Evolutionary conservation across 2,797 vertebrate species (phyloP), one percentile per base, ranked within the genome.

Genomic region (Typhlichthys subterraneus): DNA sequence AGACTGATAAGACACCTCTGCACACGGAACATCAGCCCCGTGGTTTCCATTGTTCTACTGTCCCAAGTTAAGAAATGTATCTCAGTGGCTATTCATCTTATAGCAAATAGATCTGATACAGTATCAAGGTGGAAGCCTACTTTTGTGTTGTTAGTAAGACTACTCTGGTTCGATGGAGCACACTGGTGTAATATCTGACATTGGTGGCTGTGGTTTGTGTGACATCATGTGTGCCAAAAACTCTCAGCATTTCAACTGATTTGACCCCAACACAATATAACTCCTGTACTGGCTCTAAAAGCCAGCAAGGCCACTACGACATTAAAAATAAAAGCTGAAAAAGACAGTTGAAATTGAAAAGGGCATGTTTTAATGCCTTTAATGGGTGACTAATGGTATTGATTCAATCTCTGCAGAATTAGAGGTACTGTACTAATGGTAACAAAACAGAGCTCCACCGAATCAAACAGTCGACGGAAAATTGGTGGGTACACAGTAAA

Each of bases 1-100:
- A 62, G 70, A 15, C 84, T 72, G 91, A 92, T 91, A 92, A 90
- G 82, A 72, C 71, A 87, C 83, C 78, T 68, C 61, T 76, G 66
- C 62, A 4, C 71, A 54, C 75, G 72, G 85, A 84, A 83, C 80
- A 81, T 75, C 73, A 73, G 79, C 81, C 81, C 85, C 72, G 68
- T 67, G 33, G 79, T 76, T 80, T 68, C 61, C 70, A 76, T 65
- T 77, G 65, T 69, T 65, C 77, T 70, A 49, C 72, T 82, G 71
- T 63, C 46, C 66, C 63, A 71, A 70, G 72, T 89, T 80, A 63
- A 77, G 68, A 7, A 65, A 72, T 38, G 38, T 70, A 59, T 48
- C 49, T 53, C 10, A 23, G 49, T 65, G 60, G 38, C 7, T 42
- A 42, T 42, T 42, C 38, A 42, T 9, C 38, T 42, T 42, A 29